Percentiles rank a stretch among this genome's conserved stretches.
phyloP scores from a whole-genome alignment of 2,113 vertebrate genomes.

The Alaudala cheleensis region DNA sequence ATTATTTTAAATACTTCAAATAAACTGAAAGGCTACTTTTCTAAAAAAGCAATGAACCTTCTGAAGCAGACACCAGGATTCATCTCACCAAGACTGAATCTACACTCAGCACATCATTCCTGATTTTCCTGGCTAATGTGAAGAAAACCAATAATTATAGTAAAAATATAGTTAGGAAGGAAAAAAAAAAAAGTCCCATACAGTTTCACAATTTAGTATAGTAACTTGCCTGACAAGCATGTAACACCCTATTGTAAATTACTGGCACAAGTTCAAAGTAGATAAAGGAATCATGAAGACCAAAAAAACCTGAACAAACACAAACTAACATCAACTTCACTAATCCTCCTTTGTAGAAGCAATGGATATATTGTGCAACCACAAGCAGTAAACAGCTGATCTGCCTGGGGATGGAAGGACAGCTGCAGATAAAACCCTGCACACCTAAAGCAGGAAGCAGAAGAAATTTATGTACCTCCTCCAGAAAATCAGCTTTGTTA shows the following conservation, averaged over 20 bases:
- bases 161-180: background rate
- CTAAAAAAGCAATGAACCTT: slow-evolving; percentile 18
- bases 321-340: background rate
- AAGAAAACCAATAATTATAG: background rate
- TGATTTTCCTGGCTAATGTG: background rate
- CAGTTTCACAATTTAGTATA: background rate
- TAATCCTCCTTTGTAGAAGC: background rate
- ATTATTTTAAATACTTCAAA: slow-evolving; percentile 64
- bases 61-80: slow-evolving; percentile 15
- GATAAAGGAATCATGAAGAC: background rate
- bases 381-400: background rate
- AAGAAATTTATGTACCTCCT: background rate
- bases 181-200: background rate
- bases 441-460: background rate
- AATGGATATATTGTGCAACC: rapidly evolving
- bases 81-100: background rate
- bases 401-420: background rate
- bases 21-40: slow-evolving; percentile 43
- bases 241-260: background rate
- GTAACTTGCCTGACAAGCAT: background rate
- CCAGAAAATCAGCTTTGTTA: background rate
- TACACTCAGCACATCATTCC: background rate
- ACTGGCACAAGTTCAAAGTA: background rate
- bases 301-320: background rate
- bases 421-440: background rate